phyloP scores from a whole-genome alignment of 2,888 invertebrate genomes.

The Chloroclysta siterata region DNA sequence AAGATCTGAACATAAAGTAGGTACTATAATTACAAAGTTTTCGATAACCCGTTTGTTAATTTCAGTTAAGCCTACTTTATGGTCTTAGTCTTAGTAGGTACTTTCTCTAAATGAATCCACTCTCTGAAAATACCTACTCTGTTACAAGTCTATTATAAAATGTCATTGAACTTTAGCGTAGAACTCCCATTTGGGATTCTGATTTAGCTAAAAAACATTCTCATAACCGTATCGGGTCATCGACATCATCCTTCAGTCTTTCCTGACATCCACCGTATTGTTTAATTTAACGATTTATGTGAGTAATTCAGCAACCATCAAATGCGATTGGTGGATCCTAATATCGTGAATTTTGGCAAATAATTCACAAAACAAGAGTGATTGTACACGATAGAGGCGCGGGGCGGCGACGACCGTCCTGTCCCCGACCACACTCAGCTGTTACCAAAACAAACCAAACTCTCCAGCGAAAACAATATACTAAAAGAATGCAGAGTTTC shows the following conservation, averaged over 20 bases:
- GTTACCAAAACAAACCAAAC: constrained; percentile 56
- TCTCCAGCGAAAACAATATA: constrained; percentile 50
- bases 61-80: too few species aligned
- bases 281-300: constrained; percentile 30
- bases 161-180: neutral
- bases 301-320: constrained; percentile 34
- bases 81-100: too few species aligned
- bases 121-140: too few species aligned
- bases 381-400: constrained; percentile 60
- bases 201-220: constrained; percentile 6
- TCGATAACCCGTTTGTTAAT: too few species aligned
- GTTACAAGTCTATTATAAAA: too few species aligned
- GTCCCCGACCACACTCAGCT: constrained; percentile 55
- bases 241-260: constrained; percentile 18
- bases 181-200: neutral
- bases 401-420: constrained; percentile 65
- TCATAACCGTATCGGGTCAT: constrained; percentile 28
- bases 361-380: constrained; percentile 58
- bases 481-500: constrained; percentile 34
- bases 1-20: constrained; percentile 7
- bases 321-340: constrained; percentile 45
- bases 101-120: too few species aligned
- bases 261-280: constrained; percentile 20
- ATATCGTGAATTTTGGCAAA: constrained; percentile 57
- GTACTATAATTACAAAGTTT: neutral